Percentiles rank a stretch among this genome's conserved stretches.
phyloP scores from a whole-genome alignment of 37 sponge, comb jelly and placozoan genomes.

The Theonella swinhoei region DNA sequence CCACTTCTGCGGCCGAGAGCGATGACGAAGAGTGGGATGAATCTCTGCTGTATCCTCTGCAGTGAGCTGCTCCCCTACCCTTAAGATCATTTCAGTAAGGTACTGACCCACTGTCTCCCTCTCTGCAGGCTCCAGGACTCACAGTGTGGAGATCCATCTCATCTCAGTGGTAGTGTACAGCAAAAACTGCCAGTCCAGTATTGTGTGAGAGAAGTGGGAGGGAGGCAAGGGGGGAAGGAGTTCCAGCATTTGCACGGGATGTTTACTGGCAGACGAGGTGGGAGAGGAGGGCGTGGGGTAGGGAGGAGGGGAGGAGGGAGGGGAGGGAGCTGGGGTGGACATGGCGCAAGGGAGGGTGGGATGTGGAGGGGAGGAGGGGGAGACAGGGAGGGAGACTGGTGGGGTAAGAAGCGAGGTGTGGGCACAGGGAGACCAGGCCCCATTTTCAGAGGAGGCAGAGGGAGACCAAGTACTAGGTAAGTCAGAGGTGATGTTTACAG shows the following conservation, averaged over 20 bases:
- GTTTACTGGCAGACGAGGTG: no score
- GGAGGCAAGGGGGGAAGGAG: no score
- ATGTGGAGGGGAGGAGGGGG: neutral
- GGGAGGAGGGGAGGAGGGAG: conserved; percentile 3
- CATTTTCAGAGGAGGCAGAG: neutral
- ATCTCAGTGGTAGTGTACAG: no score
- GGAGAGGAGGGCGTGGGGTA: neutral
- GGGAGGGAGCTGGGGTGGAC: neutral
- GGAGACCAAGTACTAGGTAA: neutral
- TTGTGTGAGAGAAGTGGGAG: no score
- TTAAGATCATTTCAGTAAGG: no score
- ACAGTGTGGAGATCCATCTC: no score
- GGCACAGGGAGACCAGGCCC: neutral
- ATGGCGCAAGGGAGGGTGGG: neutral
- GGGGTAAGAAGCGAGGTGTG: neutral
- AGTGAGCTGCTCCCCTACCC: no score
- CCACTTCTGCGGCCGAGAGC: neutral
- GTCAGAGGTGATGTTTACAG: neutral
- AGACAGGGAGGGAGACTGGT: neutral
- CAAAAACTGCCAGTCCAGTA: no score
- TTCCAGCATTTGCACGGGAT: no score
- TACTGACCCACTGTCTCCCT: no score
- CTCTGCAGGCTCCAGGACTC: no score
- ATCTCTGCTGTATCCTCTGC: neutral
- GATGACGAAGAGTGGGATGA: neutral